These are phyloP conservation scores for Gortyna flavago DNA, from an alignment of 2,888 invertebrate species.

Conservation along the genomic window DNA sequence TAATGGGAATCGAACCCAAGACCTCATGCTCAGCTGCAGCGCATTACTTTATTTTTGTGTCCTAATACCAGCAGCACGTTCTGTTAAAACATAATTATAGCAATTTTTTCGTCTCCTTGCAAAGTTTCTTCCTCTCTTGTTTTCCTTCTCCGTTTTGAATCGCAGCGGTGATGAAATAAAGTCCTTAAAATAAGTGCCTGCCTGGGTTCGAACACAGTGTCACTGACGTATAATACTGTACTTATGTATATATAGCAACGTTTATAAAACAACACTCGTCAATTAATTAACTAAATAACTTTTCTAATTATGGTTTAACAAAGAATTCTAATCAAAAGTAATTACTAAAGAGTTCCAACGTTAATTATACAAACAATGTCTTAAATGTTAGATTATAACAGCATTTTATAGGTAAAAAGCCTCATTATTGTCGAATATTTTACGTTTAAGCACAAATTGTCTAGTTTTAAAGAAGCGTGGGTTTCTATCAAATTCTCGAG, in stretches of 20 bases:
- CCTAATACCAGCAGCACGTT: too few species aligned
- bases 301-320: slow-evolving; percentile 8
- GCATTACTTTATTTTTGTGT: too few species aligned
- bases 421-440: slow-evolving; percentile 12
- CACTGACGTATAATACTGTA: not conserved
- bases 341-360: slow-evolving; percentile 5
- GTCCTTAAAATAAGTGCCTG: too few species aligned
- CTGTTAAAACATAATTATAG: too few species aligned
- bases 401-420: not conserved
- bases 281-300: not conserved
- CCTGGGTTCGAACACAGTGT: not conserved
- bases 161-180: not conserved
- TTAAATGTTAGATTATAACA: not conserved
- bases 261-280: not conserved
- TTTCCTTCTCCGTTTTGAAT: not conserved
- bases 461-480: slow-evolving; percentile 7
- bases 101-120: not conserved
- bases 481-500: not conserved
- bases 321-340: slow-evolving; percentile 15
- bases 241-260: too few species aligned
- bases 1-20: not conserved
- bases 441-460: slow-evolving; percentile 29
- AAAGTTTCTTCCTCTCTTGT: too few species aligned
- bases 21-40: not conserved
- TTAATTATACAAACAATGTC: slow-evolving; percentile 21